A percentile compares a stretch with the other conserved stretches of the same genome.
Conservation (phyloP, 92 coral and sea anemone species). For the Phenganax stokvisi region DNA sequence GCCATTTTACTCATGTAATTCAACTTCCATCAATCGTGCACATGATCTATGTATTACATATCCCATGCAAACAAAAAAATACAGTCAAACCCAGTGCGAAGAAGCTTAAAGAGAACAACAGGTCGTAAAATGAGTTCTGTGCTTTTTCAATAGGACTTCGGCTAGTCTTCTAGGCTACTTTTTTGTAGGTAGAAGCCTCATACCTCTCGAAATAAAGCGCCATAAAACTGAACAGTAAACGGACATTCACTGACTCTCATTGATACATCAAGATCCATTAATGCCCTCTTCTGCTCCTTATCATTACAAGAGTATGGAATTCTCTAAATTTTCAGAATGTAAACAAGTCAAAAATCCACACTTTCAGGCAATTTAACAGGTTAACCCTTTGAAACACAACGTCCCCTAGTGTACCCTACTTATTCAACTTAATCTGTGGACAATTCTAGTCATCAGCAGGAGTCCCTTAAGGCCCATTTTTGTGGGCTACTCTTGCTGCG, state of each 20-base stretch:
- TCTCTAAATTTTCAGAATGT: conserved; percentile 46
- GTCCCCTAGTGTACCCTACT: not conserved
- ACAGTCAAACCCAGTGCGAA: no score
- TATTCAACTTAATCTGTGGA: not conserved
- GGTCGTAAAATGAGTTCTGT: no score
- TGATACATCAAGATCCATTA: conserved; percentile 95
- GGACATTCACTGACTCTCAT: conserved; percentile 96
- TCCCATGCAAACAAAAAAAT: no score
- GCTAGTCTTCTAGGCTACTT: not conserved
- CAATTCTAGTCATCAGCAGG: no score
- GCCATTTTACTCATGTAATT: no score
- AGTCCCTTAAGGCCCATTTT: no score
- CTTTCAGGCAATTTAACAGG: no score
- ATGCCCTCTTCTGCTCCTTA: conserved; percentile 78
- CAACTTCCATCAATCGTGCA: no score
- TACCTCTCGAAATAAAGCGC: conserved; percentile 98
- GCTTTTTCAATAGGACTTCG: not conserved
- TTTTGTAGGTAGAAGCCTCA: not conserved
- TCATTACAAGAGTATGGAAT: conserved; percentile 79
- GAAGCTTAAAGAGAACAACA: no score
- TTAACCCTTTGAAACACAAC: not conserved
- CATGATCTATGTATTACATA: no score
- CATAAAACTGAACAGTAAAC: conserved; percentile 94
- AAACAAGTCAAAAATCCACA: no score
- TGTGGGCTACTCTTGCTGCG: no score